Percentiles rank a stretch among this genome's conserved stretches.
Conservation (phyloP, 37 sponge, comb jelly and placozoan genomes). For the Bolinopsis microptera region DNA sequence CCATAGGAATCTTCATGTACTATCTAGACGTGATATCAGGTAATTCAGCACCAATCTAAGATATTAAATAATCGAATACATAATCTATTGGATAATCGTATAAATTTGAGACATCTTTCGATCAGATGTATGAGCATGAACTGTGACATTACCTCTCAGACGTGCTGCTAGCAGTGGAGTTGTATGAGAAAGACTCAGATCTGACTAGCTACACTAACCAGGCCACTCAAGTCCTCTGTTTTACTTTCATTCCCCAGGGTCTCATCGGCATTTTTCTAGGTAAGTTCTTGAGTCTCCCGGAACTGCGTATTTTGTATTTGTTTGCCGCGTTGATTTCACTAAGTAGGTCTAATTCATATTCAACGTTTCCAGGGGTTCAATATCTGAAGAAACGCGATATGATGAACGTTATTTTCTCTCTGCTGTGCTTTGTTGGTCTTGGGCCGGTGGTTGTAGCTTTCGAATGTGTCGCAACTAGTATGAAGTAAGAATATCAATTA, state of each 20-base stretch:
- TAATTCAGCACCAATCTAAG: too few relatives aligned
- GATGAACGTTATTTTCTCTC: background rate
- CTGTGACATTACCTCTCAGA: background rate
- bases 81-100: too few relatives aligned
- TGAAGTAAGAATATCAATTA: background rate
- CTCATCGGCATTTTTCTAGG: background rate
- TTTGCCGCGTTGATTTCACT: too few relatives aligned
- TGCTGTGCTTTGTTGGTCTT: background rate
- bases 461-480: background rate
- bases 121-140: too few relatives aligned
- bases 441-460: background rate
- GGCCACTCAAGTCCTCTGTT: background rate
- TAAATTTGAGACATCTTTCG: too few relatives aligned
- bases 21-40: conserved; percentile 7
- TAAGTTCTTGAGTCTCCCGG: too few relatives aligned
- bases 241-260: conserved; percentile 21
- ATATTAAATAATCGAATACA: too few relatives aligned
- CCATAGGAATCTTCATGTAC: background rate
- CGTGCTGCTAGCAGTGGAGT: background rate
- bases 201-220: background rate
- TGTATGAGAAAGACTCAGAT: background rate
- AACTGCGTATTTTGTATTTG: too few relatives aligned
- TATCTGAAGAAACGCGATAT: too few relatives aligned
- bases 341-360: too few relatives aligned
- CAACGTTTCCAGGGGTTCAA: too few relatives aligned